Conservation (phyloP, 2,888 invertebrate species). For the Salticus scenicus region DNA sequence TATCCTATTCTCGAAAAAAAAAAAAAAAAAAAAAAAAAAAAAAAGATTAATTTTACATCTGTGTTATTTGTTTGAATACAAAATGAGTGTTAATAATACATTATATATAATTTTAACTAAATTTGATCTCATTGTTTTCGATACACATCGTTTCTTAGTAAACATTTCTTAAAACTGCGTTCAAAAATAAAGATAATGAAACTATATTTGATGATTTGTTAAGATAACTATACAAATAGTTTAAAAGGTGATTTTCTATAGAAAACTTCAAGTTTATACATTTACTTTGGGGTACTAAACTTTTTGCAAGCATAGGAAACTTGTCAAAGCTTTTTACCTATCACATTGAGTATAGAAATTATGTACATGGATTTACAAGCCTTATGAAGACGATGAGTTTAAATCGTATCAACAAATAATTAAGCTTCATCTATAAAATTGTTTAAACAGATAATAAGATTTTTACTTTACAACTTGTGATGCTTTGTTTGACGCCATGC, state of each 20-base stretch:
- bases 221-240: conserved; percentile 2
- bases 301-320: conserved; percentile 12
- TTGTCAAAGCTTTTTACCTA: conserved; percentile 48
- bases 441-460: neutral
- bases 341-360: conserved; percentile 56
- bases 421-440: neutral
- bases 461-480: neutral
- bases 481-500: neutral
- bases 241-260: neutral
- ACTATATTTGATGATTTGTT: neutral
- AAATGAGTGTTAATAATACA: no score
- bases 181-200: no score
- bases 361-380: conserved; percentile 61
- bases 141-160: no score
- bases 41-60: no score
- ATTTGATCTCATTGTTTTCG: no score
- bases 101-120: no score
- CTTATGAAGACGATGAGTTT: neutral
- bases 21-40: no score
- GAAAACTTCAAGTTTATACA: neutral
- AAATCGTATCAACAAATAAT: neutral
- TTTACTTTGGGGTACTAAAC: neutral
- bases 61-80: no score
- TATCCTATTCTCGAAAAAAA: no score
- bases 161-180: no score